Evolutionary conservation across 92 coral and sea anemone genomes (phyloP).

Genomic region (Palythoa caribaeorum): DNA sequence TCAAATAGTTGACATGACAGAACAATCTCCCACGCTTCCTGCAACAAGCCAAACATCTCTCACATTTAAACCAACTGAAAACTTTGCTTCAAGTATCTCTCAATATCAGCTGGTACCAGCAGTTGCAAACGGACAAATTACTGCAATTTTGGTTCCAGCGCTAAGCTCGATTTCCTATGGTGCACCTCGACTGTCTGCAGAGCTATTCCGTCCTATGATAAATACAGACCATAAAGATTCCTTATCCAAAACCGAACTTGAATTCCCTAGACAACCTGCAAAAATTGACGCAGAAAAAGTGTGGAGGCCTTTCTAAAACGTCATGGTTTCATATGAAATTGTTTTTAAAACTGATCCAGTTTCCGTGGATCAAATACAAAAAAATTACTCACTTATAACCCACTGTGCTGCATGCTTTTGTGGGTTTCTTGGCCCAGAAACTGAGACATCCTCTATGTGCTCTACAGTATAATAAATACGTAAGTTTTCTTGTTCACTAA

Average conservation of each 20-base stretch:
- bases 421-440: too few species aligned
- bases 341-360: too few species aligned
- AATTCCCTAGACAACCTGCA: slow-evolving; percentile 16
- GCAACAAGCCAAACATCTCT: slow-evolving; percentile 26
- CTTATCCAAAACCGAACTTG: not conserved
- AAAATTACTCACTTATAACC: too few species aligned
- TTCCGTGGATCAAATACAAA: too few species aligned
- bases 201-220: slow-evolving; percentile 49
- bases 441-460: too few species aligned
- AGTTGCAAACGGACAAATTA: slow-evolving; percentile 55
- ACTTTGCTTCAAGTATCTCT: slow-evolving; percentile 21
- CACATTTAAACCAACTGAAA: slow-evolving; percentile 46
- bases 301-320: slow-evolving; percentile 34
- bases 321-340: too few species aligned
- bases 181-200: not conserved
- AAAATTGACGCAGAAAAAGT: slow-evolving; percentile 32
- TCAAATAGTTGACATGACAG: not conserved
- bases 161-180: slow-evolving; percentile 45
- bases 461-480: too few species aligned
- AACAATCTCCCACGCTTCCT: slow-evolving; percentile 36
- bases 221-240: slow-evolving; percentile 28
- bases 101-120: slow-evolving; percentile 59
- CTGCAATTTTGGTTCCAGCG: slow-evolving; percentile 60
- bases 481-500: too few species aligned
- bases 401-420: too few species aligned